A percentile compares a stretch with the other conserved stretches of the same genome.
Evolutionary conservation across 2,888 invertebrate genomes (phyloP).

Genomic region (Eristalis tenax): DNA sequence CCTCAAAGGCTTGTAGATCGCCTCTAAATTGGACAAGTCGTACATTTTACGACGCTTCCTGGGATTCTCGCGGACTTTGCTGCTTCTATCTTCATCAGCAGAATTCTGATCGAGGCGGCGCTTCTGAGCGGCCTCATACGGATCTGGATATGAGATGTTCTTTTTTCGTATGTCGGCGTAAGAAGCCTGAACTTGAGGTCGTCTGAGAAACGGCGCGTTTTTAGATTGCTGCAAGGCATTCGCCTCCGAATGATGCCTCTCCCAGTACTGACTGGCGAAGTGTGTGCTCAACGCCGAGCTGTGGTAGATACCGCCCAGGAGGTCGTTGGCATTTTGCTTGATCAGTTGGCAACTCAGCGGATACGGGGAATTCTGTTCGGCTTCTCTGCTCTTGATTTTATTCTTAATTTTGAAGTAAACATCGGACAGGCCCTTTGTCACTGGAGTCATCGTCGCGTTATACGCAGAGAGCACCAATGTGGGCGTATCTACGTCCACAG

Average conservation of each 20-base stretch:
- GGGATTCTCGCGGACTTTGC: slow-evolving; percentile 58
- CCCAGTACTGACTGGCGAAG: slow-evolving; percentile 77
- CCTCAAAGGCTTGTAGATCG: slow-evolving; percentile 6
- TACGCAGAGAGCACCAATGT: slow-evolving; percentile 78
- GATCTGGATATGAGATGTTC: slow-evolving; percentile 75
- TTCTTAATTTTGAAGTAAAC: slow-evolving; percentile 77
- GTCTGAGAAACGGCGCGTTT: slow-evolving; percentile 78
- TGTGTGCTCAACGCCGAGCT: slow-evolving; percentile 78
- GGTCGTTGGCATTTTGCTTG: slow-evolving; percentile 76
- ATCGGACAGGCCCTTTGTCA: slow-evolving; percentile 77
- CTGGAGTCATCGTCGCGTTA: slow-evolving; percentile 79
- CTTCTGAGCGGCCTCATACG: slow-evolving; percentile 74
- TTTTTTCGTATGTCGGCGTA: slow-evolving; percentile 60
- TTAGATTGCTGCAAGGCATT: slow-evolving; percentile 73
- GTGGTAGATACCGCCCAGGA: slow-evolving; percentile 77
- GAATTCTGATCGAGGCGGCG: slow-evolving; percentile 71
- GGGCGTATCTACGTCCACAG: slow-evolving; percentile 75
- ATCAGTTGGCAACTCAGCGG: slow-evolving; percentile 79
- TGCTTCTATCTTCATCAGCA: slow-evolving; percentile 5
- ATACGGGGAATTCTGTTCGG: slow-evolving; percentile 73
- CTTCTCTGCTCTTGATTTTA: slow-evolving; percentile 74
- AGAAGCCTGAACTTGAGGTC: slow-evolving; percentile 74
- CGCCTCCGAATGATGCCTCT: slow-evolving; percentile 52
- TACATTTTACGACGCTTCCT: slow-evolving; percentile 66
- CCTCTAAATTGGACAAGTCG: slow-evolving; percentile 37